Evolutionary conservation across 1,140 invertebrate species (phyloP).

Genomic region (Drosophila seguyi): DNA sequence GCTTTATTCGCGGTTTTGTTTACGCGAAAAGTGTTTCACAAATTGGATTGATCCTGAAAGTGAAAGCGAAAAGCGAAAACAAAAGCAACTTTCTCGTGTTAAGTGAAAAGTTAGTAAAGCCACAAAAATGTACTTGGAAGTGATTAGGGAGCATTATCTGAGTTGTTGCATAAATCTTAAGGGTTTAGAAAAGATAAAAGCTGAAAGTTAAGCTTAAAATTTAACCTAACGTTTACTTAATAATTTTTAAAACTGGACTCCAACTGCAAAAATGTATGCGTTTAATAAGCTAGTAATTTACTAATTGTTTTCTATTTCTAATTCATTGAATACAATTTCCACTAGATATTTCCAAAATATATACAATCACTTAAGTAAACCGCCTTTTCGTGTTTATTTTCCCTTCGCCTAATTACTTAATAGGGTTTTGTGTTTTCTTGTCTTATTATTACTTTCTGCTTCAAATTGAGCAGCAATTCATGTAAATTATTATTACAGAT

Average conservation of each 20-base stretch:
- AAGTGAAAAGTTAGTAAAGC: conserved; percentile 27
- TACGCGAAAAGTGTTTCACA: conserved; percentile 53
- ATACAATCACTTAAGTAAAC: neutral
- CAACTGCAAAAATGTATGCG: neutral
- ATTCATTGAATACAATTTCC: neutral
- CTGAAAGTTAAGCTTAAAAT: neutral
- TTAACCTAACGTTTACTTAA: neutral
- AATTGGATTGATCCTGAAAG: conserved; percentile 48
- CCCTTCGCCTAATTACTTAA: neutral
- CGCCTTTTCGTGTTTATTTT: conserved; percentile 6
- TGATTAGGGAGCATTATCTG: conserved; percentile 14
- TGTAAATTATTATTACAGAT: neutral
- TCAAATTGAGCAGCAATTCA: neutral
- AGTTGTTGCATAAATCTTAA: conserved; percentile 6
- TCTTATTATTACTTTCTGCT: neutral
- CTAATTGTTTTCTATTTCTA: neutral
- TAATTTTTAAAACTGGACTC: neutral
- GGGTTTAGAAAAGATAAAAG: neutral
- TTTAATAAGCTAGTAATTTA: neutral
- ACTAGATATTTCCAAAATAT: neutral
- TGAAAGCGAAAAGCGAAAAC: conserved; percentile 37
- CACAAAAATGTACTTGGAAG: conserved; percentile 14
- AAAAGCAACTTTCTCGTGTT: conserved; percentile 26
- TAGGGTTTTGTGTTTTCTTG: neutral
- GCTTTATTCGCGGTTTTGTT: conserved; percentile 55